A percentile compares a stretch with the other conserved stretches of the same genome.
Conservation (phyloP, 2,797 vertebrate genomes). For the Pseudochromis fuscus region DNA sequence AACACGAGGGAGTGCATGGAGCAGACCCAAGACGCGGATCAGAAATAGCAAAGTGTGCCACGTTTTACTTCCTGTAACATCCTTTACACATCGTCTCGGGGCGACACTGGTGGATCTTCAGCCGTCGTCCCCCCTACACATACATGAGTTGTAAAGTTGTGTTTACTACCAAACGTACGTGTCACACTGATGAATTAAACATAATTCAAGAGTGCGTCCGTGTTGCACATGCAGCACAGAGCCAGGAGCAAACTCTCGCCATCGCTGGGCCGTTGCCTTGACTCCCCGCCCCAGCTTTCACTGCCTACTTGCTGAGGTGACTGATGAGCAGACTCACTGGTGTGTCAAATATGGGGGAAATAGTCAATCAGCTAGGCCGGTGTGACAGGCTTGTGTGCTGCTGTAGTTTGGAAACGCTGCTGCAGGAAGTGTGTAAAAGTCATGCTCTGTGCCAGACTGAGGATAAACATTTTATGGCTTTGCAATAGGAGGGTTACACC, state of each 20-base stretch:
- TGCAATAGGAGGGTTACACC: constrained; percentile 58
- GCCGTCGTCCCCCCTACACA: background rate
- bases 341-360: constrained; percentile 80
- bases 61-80: constrained; percentile 27
- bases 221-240: constrained; percentile 38
- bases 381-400: constrained; percentile 62
- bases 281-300: constrained; percentile 36
- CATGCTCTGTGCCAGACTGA: constrained; percentile 61
- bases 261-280: constrained; percentile 61
- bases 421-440: constrained; percentile 72
- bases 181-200: constrained; percentile 65
- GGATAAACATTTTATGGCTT: constrained; percentile 73
- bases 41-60: constrained; percentile 23
- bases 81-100: constrained; percentile 33
- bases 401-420: constrained; percentile 63
- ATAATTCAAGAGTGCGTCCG: constrained; percentile 41
- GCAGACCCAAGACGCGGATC: constrained; percentile 26
- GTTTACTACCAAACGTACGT: constrained; percentile 39
- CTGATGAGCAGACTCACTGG: constrained; percentile 76
- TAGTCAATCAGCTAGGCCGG: constrained; percentile 74
- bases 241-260: constrained; percentile 60
- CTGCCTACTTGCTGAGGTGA: constrained; percentile 74
- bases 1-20: constrained; percentile 17
- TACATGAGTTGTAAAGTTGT: constrained; percentile 48
- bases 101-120: constrained; percentile 32